Evolutionary conservation across 2,113 vertebrate genomes (phyloP).

Genomic region (Sturnus vulgaris): DNA sequence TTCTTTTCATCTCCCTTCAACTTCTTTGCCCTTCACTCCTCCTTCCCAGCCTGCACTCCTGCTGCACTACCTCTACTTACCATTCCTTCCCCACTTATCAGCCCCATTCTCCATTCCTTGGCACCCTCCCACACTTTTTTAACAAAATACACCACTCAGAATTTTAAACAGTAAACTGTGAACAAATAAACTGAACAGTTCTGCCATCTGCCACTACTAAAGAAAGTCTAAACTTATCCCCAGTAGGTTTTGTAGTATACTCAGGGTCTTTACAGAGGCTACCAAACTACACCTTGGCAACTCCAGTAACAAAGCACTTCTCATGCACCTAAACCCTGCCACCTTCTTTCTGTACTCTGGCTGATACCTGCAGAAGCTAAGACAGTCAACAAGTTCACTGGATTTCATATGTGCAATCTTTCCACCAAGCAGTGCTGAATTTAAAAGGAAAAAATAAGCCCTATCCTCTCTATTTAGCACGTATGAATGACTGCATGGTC

Average conservation of each 20-base stretch:
- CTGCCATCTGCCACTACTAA: not conserved
- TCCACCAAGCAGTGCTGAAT: not conserved
- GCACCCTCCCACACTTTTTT: not conserved
- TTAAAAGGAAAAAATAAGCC: not conserved
- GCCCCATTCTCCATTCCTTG: not conserved
- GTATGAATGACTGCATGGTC: not conserved
- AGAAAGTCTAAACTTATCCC: not conserved
- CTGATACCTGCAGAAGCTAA: not conserved
- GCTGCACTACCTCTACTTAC: not conserved
- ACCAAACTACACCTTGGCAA: not conserved
- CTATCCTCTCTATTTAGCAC: not conserved
- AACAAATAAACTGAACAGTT: not conserved
- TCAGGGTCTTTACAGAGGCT: fast-evolving
- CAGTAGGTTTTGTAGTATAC: not conserved
- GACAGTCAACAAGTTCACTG: not conserved
- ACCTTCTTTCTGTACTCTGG: not conserved
- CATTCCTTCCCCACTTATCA: not conserved
- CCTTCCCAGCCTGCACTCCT: not conserved
- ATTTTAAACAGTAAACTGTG: not conserved
- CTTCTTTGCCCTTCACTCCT: not conserved
- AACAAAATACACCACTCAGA: not conserved
- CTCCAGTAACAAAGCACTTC: not conserved
- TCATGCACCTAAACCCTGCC: not conserved
- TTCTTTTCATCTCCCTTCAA: not conserved
- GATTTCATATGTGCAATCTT: not conserved